Evolutionary conservation across 92 coral and sea anemone species (phyloP).

Genomic region (Nematostella vectensis): DNA sequence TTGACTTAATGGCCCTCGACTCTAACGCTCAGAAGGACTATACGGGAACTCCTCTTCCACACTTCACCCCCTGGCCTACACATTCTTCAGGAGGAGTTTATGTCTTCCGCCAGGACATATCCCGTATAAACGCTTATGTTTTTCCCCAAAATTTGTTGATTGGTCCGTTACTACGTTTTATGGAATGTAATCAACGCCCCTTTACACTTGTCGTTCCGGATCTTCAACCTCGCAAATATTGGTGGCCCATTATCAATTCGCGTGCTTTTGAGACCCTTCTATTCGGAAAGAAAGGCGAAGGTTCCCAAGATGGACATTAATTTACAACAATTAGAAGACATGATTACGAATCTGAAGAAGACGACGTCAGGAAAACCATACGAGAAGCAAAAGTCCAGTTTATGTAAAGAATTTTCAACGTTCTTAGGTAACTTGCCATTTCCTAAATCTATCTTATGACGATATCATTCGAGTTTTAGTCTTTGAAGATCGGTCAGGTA

Average conservation of each 20-base stretch:
- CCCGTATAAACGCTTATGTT: not conserved
- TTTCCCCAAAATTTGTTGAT: not conserved
- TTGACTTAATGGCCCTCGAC: not conserved
- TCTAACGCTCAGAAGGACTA: not conserved
- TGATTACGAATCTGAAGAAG: not conserved
- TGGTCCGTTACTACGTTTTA: not conserved
- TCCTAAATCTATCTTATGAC: too few species aligned
- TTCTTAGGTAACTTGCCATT: too few species aligned
- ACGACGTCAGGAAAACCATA: not conserved
- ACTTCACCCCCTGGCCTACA: conserved; percentile 1
- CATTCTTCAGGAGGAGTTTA: not conserved
- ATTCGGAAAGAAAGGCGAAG: not conserved
- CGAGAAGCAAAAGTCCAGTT: not conserved
- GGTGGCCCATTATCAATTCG: conserved; percentile 11
- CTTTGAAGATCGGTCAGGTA: conserved; percentile 41
- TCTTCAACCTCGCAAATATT: not conserved
- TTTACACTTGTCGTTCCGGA: conserved; percentile 1
- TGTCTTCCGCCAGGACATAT: not conserved
- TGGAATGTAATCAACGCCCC: not conserved
- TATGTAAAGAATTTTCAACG: too few species aligned
- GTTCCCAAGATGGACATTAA: not conserved
- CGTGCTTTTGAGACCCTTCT: not conserved
- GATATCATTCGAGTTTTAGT: conserved; percentile 36
- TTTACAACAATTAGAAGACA: not conserved
- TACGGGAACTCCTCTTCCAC: not conserved